phyloP scores from a whole-genome alignment of 2,113 vertebrate species.

The Xyliphius kryptos region DNA sequence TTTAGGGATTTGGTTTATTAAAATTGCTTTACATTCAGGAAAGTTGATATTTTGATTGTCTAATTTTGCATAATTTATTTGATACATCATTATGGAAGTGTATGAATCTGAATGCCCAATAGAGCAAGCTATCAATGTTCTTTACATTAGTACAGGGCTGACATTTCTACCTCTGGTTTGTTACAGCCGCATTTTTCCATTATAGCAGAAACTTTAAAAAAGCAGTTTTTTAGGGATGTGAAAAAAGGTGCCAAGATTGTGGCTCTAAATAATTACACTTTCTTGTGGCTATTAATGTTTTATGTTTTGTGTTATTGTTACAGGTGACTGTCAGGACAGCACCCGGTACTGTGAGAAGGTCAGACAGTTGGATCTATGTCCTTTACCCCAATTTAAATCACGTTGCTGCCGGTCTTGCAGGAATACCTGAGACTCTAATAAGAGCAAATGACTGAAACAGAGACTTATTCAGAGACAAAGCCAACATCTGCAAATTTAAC shows the following conservation, averaged over 20 bases:
- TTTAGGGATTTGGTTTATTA: too few relatives aligned
- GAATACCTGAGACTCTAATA: constrained; percentile 68
- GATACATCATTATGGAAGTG: too few relatives aligned
- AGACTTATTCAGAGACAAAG: constrained; percentile 24
- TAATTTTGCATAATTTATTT: too few relatives aligned
- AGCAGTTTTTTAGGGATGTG: background rate
- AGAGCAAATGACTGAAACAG: background rate
- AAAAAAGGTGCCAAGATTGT: too few relatives aligned
- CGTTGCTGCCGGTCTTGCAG: constrained; percentile 89
- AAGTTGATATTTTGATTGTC: too few relatives aligned
- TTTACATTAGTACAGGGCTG: too few relatives aligned
- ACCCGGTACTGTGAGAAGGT: constrained; percentile 95
- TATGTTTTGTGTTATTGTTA: constrained; percentile 37
- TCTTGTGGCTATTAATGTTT: too few relatives aligned
- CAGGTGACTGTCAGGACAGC: constrained; percentile 86
- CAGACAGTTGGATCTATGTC: constrained; percentile 86
- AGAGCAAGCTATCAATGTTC: too few relatives aligned
- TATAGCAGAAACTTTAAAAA: background rate
- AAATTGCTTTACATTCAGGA: too few relatives aligned
- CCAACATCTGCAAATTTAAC: background rate
- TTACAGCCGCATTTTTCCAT: background rate
- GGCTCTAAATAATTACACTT: too few relatives aligned
- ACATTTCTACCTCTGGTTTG: too few relatives aligned
- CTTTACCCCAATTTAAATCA: constrained; percentile 81
- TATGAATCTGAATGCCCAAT: too few relatives aligned